Percentiles rank a stretch among this genome's conserved stretches.
phyloP scores from a whole-genome alignment of 2,797 vertebrate genomes.

The Peromyscus melanophrys region DNA sequence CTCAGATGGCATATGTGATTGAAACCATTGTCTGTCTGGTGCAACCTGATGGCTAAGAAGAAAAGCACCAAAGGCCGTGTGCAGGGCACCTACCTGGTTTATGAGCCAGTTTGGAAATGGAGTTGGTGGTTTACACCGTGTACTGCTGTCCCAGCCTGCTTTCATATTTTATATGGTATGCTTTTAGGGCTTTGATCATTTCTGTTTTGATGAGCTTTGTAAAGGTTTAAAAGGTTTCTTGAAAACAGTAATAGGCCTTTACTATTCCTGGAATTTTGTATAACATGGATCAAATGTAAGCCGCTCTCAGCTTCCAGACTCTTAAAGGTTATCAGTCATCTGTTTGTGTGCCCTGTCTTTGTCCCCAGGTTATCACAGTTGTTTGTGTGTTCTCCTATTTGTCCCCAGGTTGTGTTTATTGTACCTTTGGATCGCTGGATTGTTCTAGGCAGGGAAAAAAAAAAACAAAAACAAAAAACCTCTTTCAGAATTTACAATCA shows the following conservation, averaged over 20 bases:
- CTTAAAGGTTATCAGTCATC: constrained; percentile 27
- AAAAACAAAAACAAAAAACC: not conserved
- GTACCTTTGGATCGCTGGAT: constrained; percentile 30
- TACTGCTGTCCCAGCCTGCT: constrained; percentile 50
- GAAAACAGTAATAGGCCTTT: constrained; percentile 69
- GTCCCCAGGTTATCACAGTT: not conserved
- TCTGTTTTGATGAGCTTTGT: constrained; percentile 72
- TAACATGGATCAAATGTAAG: constrained; percentile 28
- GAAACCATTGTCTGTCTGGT: not conserved
- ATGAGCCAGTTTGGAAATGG: constrained; percentile 33
- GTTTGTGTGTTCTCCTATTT: constrained; percentile 24
- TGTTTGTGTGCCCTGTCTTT: constrained; percentile 33
- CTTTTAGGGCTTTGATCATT: constrained; percentile 59
- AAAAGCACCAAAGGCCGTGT: not conserved
- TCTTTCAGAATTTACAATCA: constrained; percentile 63
- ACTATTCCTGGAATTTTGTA: constrained; percentile 60
- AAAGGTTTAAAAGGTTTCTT: constrained; percentile 72
- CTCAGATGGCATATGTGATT: not conserved
- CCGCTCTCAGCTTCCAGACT: not conserved
- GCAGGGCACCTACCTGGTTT: constrained; percentile 11
- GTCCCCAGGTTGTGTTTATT: constrained; percentile 54
- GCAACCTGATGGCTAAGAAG: not conserved
- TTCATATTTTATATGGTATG: constrained; percentile 69
- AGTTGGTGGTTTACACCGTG: not conserved
- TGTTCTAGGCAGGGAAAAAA: constrained; percentile 41